Percentiles rank a stretch among this genome's conserved stretches.
These are phyloP conservation scores for Hetaerina titia DNA, from an alignment of 2,888 invertebrate species.

Conservation along the genomic window DNA sequence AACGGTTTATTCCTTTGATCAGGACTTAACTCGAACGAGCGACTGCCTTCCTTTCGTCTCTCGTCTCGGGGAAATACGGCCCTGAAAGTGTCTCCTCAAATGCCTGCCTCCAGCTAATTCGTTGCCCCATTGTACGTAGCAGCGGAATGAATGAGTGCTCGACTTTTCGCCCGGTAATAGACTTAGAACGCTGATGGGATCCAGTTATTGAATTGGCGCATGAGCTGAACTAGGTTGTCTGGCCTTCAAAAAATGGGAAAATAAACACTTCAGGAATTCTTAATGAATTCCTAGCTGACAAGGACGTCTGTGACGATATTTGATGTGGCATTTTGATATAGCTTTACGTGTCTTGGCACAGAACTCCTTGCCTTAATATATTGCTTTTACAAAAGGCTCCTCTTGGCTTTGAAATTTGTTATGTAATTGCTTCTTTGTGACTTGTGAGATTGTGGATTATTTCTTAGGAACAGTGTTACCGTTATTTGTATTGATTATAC, in stretches of 20 bases:
- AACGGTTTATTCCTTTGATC: neutral
- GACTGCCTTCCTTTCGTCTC: neutral
- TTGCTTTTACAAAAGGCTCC: neutral
- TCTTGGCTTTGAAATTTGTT: too few species aligned
- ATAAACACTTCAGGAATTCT: neutral
- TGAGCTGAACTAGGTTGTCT: neutral
- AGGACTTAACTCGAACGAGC: neutral
- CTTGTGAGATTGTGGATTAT: too few species aligned
- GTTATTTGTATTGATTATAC: too few species aligned
- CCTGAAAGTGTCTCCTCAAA: neutral
- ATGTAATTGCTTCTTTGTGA: too few species aligned
- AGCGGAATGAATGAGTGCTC: neutral
- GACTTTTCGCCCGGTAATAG: neutral
- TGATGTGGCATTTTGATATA: neutral
- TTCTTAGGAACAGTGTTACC: too few species aligned
- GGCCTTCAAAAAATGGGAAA: neutral
- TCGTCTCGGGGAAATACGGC: neutral
- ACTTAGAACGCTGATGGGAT: neutral
- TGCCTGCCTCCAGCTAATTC: too few species aligned
- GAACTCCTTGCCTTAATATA: neutral
- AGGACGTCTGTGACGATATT: neutral
- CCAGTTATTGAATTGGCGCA: neutral
- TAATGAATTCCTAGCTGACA: neutral
- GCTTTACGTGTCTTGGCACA: neutral
- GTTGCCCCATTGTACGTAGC: too few species aligned